Conservation (phyloP, 2,113 vertebrate species). For the Nestor notabilis region DNA sequence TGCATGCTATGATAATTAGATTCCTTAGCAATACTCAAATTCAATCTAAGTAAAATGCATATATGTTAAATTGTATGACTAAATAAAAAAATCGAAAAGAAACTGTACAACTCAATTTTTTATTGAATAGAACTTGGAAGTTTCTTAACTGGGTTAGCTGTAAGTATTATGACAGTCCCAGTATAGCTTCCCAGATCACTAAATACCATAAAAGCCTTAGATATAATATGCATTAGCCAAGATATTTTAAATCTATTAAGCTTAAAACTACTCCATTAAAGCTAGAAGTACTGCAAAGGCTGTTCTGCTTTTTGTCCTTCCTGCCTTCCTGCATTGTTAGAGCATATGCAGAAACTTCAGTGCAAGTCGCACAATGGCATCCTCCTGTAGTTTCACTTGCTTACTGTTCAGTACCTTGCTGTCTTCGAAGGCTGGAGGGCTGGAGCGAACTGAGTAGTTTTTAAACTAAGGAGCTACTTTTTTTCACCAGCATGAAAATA, state of each 20-base stretch:
- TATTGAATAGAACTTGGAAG: not conserved
- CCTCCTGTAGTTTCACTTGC: not conserved
- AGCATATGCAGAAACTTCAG: not conserved
- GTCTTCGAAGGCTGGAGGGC: not conserved
- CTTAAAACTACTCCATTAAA: not conserved
- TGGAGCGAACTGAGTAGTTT: not conserved
- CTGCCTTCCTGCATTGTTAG: not conserved
- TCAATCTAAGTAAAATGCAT: not conserved
- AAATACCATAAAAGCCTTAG: not conserved
- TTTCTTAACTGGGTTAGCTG: not conserved
- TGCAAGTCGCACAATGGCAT: fast-evolving
- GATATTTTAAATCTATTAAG: not conserved
- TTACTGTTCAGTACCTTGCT: not conserved
- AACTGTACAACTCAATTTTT: not conserved
- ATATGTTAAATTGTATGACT: not conserved
- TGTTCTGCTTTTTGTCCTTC: not conserved
- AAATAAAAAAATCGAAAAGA: not conserved
- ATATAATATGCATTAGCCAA: not conserved
- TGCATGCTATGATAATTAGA: not conserved
- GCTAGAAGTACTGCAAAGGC: not conserved
- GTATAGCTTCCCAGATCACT: not conserved
- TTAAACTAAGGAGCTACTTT: not conserved
- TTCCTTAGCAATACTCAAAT: not conserved
- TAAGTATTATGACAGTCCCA: not conserved
- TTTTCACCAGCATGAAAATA: not conserved